Evolutionary conservation across 2,797 vertebrate species (phyloP).

Genomic region (Pelobates cultripes): DNA sequence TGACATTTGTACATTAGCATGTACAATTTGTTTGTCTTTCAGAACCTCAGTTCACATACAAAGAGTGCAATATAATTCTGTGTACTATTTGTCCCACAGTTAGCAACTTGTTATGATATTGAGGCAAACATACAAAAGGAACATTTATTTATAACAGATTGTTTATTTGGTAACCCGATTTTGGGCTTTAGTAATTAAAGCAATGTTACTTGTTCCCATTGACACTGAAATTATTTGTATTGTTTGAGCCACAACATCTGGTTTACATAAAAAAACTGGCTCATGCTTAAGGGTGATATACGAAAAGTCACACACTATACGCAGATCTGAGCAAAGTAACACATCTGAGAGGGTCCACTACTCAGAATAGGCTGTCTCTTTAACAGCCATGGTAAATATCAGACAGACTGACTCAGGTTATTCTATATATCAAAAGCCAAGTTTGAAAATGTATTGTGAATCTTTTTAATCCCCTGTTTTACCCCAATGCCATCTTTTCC

Average conservation of each 20-base stretch:
- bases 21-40: slow-evolving; percentile 33
- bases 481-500: neutral
- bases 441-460: slow-evolving; percentile 13
- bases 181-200: slow-evolving; percentile 54
- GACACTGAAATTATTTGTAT: slow-evolving; percentile 53
- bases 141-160: slow-evolving; percentile 43
- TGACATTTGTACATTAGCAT: slow-evolving; percentile 25
- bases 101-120: slow-evolving; percentile 34
- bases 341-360: slow-evolving; percentile 48
- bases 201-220: slow-evolving; percentile 48
- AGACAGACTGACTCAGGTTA: neutral
- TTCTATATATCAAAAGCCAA: neutral
- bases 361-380: slow-evolving; percentile 57
- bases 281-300: slow-evolving; percentile 58
- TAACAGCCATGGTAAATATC: slow-evolving; percentile 28
- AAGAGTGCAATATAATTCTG: neutral
- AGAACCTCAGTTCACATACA: slow-evolving; percentile 28
- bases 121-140: slow-evolving; percentile 34
- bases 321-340: slow-evolving; percentile 59
- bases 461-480: slow-evolving; percentile 2
- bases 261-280: slow-evolving; percentile 61
- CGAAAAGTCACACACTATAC: slow-evolving; percentile 57
- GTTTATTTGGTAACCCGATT: slow-evolving; percentile 49
- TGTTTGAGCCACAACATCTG: slow-evolving; percentile 61
- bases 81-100: slow-evolving; percentile 33